Evolutionary conservation across 1,140 invertebrate genomes (phyloP), one percentile per base, ranked within the genome.

Genomic region (Eciton burchellii): DNA sequence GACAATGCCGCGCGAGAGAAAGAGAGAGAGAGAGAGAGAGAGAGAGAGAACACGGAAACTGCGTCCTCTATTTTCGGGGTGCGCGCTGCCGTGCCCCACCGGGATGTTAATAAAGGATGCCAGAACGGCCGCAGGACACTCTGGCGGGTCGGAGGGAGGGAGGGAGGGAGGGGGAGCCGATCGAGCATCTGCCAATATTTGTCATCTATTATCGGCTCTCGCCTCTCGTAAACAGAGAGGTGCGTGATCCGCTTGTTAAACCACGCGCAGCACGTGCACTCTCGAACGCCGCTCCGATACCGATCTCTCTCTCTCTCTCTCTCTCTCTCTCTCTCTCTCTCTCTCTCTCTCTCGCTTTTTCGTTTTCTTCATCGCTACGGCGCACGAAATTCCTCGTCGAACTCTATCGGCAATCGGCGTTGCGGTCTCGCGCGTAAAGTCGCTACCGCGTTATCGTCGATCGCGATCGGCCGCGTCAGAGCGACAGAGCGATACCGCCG

Each of bases 151-250:
- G n/a, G 60, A 77, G 62, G 66, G 84, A 43, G 76, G 56, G 66
- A 57, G 73, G 59, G 35, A 49, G 68, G 21, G 60, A 54, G 72
- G 81, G 85, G 70, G 1, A 12, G 9, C 79, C 62, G 81, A 70
- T 93, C 87, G 91, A 92, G 92, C 93, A 94, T 94, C 93, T 94
- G 93, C 92, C 91, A 93, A 93, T 94, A 94, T 94, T 94, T 94
- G 92, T 94, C 93, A 93, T 94, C 92, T 82, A 94, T 94, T 94
- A 94, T 93, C 92, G 90, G n/a, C n/a, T n/a, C 79, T 88, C 81
- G 85, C 41, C 71, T 59, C 87, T 90, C 87, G 89, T 92, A 93
- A 93, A 93, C 91, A 92, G 66, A 68, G 74, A 70, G 86, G 86
- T 91, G 89, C 89, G 92, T 91, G 89, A 91, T 91, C 84, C 85